A percentile compares a stretch with the other conserved stretches of the same genome.
These are phyloP conservation scores for Hypothenemus hampei DNA, from an alignment of 1,140 invertebrate species.

Conservation along the genomic window DNA sequence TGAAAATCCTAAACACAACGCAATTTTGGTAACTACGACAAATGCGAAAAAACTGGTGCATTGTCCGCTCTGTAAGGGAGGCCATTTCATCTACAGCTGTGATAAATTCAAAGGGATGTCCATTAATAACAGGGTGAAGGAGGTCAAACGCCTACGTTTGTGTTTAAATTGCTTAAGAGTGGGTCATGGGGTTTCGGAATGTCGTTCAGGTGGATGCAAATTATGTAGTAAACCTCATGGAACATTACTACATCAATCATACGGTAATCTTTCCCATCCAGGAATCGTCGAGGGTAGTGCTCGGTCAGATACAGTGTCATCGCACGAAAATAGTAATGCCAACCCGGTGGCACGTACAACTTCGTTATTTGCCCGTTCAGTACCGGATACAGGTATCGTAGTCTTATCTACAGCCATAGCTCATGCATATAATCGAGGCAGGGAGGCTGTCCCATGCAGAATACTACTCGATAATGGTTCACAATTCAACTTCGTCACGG, in stretches of 20 bases:
- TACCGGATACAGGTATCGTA: background rate
- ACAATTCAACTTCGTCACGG: conserved; percentile 7
- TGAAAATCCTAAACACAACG: background rate
- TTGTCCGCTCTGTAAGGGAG: background rate
- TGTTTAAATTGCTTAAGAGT: background rate
- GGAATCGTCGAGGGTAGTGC: too few relatives aligned
- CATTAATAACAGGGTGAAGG: background rate
- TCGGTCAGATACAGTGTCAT: background rate
- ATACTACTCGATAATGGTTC: conserved; percentile 7
- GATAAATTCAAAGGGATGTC: background rate
- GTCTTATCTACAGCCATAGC: background rate
- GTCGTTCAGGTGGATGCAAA: background rate
- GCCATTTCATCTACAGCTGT: background rate
- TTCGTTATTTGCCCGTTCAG: background rate
- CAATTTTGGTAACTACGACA: background rate
- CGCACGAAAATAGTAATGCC: background rate
- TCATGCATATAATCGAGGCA: background rate
- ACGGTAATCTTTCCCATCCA: background rate
- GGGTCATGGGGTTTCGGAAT: background rate
- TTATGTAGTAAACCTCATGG: background rate
- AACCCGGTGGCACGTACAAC: background rate
- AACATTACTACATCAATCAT: background rate
- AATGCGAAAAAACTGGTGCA: background rate
- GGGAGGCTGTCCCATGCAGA: background rate
- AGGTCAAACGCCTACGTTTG: background rate